Percentiles rank a stretch among this genome's conserved stretches.
phyloP scores from a whole-genome alignment of 2,797 vertebrate genomes.

The Lagorchestes hirsutus region DNA sequence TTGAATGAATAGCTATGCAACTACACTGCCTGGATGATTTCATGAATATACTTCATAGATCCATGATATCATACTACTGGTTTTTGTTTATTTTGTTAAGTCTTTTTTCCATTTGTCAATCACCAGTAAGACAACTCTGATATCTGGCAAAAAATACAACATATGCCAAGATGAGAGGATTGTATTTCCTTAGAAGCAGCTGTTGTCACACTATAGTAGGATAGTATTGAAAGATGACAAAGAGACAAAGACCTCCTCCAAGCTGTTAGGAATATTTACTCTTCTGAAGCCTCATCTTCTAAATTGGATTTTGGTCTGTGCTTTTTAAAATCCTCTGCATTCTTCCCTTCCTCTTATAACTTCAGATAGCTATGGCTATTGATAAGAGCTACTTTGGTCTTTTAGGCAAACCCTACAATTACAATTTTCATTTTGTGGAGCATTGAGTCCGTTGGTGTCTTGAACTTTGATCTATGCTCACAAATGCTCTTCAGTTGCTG shows the following conservation, averaged over 20 bases:
- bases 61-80: neutral
- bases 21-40: constrained; percentile 16
- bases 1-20: neutral
- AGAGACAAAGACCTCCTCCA: neutral
- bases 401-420: constrained; percentile 22
- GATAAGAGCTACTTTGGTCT: neutral
- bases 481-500: constrained; percentile 48
- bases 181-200: neutral
- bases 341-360: neutral
- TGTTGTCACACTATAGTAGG: neutral
- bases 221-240: neutral
- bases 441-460: neutral
- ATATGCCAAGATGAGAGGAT: neutral
- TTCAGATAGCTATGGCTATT: constrained; percentile 8
- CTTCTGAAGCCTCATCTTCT: neutral
- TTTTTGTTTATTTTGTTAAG: neutral
- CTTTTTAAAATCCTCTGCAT: neutral
- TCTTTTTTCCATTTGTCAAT: neutral
- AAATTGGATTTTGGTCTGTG: constrained; percentile 17
- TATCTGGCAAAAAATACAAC: neutral
- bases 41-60: constrained; percentile 20
- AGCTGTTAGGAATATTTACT: neutral
- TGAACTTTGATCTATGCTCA: constrained; percentile 58
- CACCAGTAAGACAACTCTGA: neutral
- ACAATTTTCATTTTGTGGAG: constrained; percentile 53